A percentile compares a stretch with the other conserved stretches of the same genome.
These are phyloP conservation scores for Notoglanidium macrostoma DNA, from an alignment of 2,797 vertebrate genomes.

Conservation along the genomic window DNA sequence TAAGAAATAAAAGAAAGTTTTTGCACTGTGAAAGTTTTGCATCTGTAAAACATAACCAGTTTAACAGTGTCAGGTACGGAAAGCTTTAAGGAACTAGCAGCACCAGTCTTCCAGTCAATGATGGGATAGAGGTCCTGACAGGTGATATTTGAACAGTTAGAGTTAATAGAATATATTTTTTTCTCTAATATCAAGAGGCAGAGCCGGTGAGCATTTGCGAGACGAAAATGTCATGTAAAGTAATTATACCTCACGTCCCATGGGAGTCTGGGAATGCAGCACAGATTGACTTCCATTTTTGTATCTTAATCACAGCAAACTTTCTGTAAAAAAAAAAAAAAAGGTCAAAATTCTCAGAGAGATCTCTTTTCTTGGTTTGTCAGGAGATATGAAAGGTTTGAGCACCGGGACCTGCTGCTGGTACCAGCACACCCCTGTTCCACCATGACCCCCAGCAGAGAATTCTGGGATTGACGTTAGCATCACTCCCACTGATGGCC, in stretches of 20 bases:
- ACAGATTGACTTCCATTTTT: constrained; percentile 47
- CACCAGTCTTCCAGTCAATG: not conserved
- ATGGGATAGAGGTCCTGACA: not conserved
- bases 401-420: constrained; percentile 72
- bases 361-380: constrained; percentile 49
- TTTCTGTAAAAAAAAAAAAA: constrained; percentile 25
- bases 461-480: constrained; percentile 79
- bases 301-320: constrained; percentile 56
- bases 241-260: constrained; percentile 52
- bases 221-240: constrained; percentile 48
- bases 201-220: constrained; percentile 31
- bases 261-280: constrained; percentile 36
- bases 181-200: constrained; percentile 8
- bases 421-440: constrained; percentile 72
- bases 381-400: constrained; percentile 78
- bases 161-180: constrained; percentile 17
- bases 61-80: not conserved
- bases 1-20: not conserved
- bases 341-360: constrained; percentile 39
- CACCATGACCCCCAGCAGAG: constrained; percentile 80
- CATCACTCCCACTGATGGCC: constrained; percentile 87
- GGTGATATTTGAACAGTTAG: not conserved
- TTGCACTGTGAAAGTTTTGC: not conserved
- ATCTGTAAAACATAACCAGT: not conserved
- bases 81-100: not conserved